Evolutionary conservation across 2,797 vertebrate genomes (phyloP).

Genomic region (Parauchenoglanis punctatus): DNA sequence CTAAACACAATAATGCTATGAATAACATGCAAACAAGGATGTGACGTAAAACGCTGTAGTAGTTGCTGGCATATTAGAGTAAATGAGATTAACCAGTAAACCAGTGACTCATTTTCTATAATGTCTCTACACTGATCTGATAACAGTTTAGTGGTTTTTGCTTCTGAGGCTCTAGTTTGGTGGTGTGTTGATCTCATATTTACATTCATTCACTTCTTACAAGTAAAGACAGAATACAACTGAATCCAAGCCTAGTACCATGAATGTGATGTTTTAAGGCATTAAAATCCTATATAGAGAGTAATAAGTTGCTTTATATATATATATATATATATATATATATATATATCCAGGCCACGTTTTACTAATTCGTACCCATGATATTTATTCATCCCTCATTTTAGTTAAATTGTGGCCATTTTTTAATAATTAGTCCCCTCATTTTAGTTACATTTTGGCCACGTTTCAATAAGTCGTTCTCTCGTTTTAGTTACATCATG

Average conservation of each 20-base stretch:
- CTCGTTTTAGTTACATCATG: too few relatives aligned
- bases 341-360: too few relatives aligned
- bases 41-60: conserved; percentile 12
- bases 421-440: too few relatives aligned
- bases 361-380: too few relatives aligned
- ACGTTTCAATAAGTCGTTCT: too few relatives aligned
- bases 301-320: not conserved
- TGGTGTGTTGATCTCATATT: not conserved
- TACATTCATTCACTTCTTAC: not conserved
- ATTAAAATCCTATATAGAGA: not conserved
- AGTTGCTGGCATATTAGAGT: not conserved
- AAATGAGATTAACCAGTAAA: conserved; percentile 17
- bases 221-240: not conserved
- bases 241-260: not conserved
- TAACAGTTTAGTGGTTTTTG: not conserved
- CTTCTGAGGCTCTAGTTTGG: not conserved
- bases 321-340: too few relatives aligned
- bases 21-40: conserved; percentile 19
- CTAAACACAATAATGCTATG: not conserved
- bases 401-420: too few relatives aligned
- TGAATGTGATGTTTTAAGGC: not conserved
- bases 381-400: not conserved
- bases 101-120: not conserved
- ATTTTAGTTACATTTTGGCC: too few relatives aligned
- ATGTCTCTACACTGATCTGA: not conserved